Base-by-base conservation (phyloP, 1,140 invertebrate species). In the Eufriesea mexicana region DNA sequence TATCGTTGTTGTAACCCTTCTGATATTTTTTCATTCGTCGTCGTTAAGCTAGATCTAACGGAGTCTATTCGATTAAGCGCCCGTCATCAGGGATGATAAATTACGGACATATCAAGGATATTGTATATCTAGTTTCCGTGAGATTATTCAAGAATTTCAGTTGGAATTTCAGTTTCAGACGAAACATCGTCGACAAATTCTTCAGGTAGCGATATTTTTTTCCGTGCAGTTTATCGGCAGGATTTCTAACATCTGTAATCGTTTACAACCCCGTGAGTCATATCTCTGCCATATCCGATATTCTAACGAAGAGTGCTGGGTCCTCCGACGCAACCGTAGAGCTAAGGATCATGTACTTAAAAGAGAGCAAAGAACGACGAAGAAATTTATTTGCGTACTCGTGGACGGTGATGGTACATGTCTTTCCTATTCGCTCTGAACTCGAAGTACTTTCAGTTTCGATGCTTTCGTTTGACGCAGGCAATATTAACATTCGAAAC, bases 281-380 rank as follows among this genome's bases (percentile, higher is more conserved):
- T 90, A 90, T 90, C 87, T 84, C 81, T 89, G 87, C 84, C 90
- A 89, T 90, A 90, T 90, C 85, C 67, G 51, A 89, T 87, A 86
- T 81, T 78, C 55, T 88, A 88, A 85, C 66, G 57, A 85, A 57
- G 71, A 28, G 62, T 77, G 77, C 61, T 61, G 73, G 62, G 62
- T 49, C 83, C 55, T 67, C 51, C 55, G n/a, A 61, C 25, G 42
- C 62, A 8, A n/a, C 55, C 28, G 55, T 57, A 70, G 49, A 20
- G n/a, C 71, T 75, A 61, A 57, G 10, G 16, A 81, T 25, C 66
- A 59, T 80, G 86, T 90, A 90, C 89, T 89, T 90, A 90, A 89
- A 47, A 62, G 9, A 45, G 7, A 6, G 28, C 2, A 42, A 23
- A 62, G 2, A 4, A 42, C 14, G 62, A 5, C n/a, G 23, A 47